Evolutionary conservation across 1,140 invertebrate genomes (phyloP).

Genomic region (Batillaria attramentaria): DNA sequence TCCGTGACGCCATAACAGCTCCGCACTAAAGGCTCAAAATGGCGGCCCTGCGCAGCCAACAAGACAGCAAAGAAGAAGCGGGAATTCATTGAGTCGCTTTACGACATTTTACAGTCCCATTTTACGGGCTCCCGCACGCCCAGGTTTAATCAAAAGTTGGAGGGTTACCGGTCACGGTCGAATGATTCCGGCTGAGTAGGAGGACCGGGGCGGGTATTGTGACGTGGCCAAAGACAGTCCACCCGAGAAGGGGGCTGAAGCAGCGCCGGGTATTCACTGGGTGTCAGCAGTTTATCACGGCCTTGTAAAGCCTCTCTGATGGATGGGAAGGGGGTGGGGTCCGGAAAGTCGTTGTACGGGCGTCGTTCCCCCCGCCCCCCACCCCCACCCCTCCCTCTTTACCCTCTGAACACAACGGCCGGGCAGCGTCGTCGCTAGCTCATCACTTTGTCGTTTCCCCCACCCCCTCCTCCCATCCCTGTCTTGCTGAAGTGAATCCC

Average conservation of each 20-base stretch:
- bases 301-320: neutral
- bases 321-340: neutral
- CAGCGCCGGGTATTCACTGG: neutral
- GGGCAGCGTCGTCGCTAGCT: neutral
- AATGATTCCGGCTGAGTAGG: neutral
- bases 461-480: neutral
- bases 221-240: neutral
- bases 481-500: neutral
- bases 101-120: neutral
- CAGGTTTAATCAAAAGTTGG: slow-evolving; percentile 14
- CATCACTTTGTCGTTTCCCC: neutral
- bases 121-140: neutral
- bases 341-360: too few relatives aligned
- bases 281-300: slow-evolving; percentile 11
- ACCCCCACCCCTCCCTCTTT: neutral
- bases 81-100: slow-evolving; percentile 15
- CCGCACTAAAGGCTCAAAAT: too few relatives aligned
- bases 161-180: neutral
- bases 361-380: neutral
- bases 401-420: neutral
- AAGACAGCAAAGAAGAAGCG: too few relatives aligned
- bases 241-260: neutral
- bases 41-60: too few relatives aligned
- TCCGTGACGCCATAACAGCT: too few relatives aligned
- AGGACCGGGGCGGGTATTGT: neutral